phyloP scores from a whole-genome alignment of 2,888 invertebrate species.

The Hipparchia semele region DNA sequence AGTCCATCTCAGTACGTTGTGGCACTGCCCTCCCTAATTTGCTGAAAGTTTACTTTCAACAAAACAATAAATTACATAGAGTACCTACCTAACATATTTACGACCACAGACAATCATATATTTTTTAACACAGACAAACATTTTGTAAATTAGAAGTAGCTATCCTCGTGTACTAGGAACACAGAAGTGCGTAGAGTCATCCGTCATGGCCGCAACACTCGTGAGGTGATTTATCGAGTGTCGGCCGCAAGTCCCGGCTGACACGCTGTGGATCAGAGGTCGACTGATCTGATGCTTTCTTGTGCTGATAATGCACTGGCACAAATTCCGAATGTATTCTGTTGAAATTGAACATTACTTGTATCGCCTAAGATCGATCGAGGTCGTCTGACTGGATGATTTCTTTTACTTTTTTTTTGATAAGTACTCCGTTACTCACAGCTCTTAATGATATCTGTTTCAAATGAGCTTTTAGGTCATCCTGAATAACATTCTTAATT shows the following conservation, averaged over 20 bases:
- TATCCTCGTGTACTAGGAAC: not conserved
- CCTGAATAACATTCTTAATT: no score
- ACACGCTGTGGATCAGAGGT: slow-evolving; percentile 48
- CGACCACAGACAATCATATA: not conserved
- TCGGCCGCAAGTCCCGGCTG: slow-evolving; percentile 49
- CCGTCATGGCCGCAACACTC: slow-evolving; percentile 36
- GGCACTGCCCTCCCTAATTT: no score
- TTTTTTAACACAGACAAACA: not conserved
- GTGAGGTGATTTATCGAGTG: slow-evolving; percentile 62
- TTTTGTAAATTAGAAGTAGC: not conserved
- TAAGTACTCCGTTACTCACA: no score
- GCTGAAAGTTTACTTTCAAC: no score
- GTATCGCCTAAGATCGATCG: not conserved
- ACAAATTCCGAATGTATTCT: slow-evolving; percentile 9
- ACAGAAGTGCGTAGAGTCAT: slow-evolving; percentile 36
- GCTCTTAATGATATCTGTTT: no score
- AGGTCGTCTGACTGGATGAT: not conserved
- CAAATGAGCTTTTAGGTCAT: no score
- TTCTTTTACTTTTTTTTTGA: not conserved
- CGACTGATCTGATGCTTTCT: slow-evolving; percentile 39
- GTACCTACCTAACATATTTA: no score
- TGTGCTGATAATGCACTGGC: slow-evolving; percentile 33
- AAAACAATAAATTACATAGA: no score
- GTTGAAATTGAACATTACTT: not conserved
- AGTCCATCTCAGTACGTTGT: no score